Evolutionary conservation across 2,113 vertebrate species (phyloP).

Genomic region (Pristiophorus japonicus): DNA sequence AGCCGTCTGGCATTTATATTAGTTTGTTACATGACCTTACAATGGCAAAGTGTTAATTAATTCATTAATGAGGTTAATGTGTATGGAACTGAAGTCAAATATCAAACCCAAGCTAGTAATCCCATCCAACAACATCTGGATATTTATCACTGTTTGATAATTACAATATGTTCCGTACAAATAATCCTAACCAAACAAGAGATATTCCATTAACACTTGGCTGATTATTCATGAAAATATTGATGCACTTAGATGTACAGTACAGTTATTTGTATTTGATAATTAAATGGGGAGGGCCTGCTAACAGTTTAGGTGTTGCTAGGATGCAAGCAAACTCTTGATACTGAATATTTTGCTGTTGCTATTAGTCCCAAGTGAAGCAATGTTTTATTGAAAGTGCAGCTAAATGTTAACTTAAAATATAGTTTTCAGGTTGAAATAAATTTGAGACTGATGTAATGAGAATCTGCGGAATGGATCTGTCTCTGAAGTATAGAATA

Average conservation of each 20-base stretch:
- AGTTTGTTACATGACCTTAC: constrained; percentile 12
- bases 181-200: background rate
- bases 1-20: background rate
- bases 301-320: background rate
- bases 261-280: background rate
- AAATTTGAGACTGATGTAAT: background rate
- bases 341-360: background rate
- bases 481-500: background rate
- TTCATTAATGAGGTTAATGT: constrained; percentile 15
- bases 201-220: background rate
- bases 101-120: background rate
- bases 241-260: background rate
- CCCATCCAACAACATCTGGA: constrained; percentile 1
- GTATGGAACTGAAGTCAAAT: background rate
- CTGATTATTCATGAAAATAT: background rate
- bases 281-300: background rate
- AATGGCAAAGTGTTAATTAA: constrained; percentile 8
- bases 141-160: background rate
- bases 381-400: background rate
- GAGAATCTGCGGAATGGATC: background rate
- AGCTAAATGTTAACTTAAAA: background rate
- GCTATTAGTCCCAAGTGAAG: too few species aligned
- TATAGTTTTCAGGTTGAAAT: background rate
- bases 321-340: background rate
- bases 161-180: background rate